Conservation (phyloP, 1,140 invertebrate genomes). For the Zaprionus nigranus region DNA sequence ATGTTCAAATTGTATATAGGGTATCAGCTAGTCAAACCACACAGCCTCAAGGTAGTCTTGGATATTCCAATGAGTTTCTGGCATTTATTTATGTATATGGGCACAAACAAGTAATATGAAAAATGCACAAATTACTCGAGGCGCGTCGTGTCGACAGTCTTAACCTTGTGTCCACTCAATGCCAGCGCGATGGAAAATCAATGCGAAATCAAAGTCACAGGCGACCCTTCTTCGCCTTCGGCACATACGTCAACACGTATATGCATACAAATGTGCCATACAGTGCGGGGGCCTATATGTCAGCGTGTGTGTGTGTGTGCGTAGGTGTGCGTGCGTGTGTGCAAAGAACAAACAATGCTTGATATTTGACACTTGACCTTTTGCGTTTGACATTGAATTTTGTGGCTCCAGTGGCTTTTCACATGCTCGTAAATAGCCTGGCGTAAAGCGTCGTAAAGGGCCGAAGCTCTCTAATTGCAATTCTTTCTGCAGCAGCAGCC, state of each 20-base stretch:
- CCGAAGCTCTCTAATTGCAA: neutral
- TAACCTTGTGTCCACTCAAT: slow-evolving; percentile 26
- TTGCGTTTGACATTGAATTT: slow-evolving; percentile 43
- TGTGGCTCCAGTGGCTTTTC: slow-evolving; percentile 16
- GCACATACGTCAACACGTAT: neutral
- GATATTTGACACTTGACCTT: slow-evolving; percentile 46
- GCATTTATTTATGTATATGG: neutral
- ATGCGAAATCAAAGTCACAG: slow-evolving; percentile 56
- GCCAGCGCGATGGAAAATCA: slow-evolving; percentile 52
- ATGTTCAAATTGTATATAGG: neutral
- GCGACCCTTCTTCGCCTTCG: neutral
- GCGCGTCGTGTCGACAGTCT: slow-evolving; percentile 1
- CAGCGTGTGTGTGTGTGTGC: neutral
- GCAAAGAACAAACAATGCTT: slow-evolving; percentile 26
- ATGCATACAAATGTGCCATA: neutral
- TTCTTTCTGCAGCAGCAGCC: neutral
- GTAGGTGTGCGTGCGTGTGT: neutral
- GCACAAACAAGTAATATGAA: neutral
- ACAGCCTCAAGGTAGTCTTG: neutral
- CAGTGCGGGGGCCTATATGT: neutral
- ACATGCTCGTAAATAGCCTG: slow-evolving; percentile 30
- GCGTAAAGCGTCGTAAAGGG: neutral
- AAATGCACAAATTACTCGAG: neutral
- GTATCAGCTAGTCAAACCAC: neutral
- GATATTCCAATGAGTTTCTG: neutral